These are phyloP conservation scores for Lasioglossum malachurum DNA, from an alignment of 2,888 invertebrate species.

Conservation along the genomic window DNA sequence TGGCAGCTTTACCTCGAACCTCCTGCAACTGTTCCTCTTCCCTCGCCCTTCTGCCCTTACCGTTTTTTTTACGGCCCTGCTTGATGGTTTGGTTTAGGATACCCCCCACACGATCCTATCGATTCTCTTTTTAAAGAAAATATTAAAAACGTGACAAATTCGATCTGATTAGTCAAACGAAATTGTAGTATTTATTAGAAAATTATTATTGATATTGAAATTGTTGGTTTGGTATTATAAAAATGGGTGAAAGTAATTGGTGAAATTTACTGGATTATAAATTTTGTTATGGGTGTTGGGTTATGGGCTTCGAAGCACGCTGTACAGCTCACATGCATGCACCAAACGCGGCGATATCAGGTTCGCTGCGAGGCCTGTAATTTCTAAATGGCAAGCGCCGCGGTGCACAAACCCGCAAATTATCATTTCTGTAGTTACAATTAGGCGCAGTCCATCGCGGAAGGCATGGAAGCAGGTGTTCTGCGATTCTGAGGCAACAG, in stretches of 20 bases:
- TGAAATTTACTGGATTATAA: slow-evolving; percentile 7
- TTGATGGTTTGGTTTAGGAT: slow-evolving; percentile 29
- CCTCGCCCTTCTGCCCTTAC: slow-evolving; percentile 15
- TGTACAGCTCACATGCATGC: background rate
- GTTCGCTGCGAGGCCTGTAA: slow-evolving; percentile 25
- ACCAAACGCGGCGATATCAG: background rate
- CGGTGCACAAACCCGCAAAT: slow-evolving; percentile 26
- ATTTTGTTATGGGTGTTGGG: slow-evolving; percentile 17
- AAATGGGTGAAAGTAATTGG: background rate
- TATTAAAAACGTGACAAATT: background rate
- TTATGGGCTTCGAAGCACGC: slow-evolving; percentile 26
- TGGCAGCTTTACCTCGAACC: slow-evolving; percentile 58
- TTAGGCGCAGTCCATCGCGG: slow-evolving; percentile 18
- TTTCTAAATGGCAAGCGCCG: slow-evolving; percentile 42
- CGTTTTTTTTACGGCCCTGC: slow-evolving; percentile 9
- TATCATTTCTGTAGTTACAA: slow-evolving; percentile 44
- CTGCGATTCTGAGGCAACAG: slow-evolving; percentile 11
- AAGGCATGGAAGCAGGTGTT: slow-evolving; percentile 53
- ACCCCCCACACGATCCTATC: slow-evolving; percentile 14
- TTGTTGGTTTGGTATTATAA: background rate
- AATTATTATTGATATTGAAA: background rate
- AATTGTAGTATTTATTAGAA: no score
- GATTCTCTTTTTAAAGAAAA: slow-evolving; percentile 11
- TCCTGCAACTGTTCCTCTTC: slow-evolving; percentile 35
- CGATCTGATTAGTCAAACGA: no score